A percentile compares a stretch with the other conserved stretches of the same genome.
Evolutionary conservation across 2,888 invertebrate species (phyloP).

Genomic region (Chalcosyrphus nemorum): DNA sequence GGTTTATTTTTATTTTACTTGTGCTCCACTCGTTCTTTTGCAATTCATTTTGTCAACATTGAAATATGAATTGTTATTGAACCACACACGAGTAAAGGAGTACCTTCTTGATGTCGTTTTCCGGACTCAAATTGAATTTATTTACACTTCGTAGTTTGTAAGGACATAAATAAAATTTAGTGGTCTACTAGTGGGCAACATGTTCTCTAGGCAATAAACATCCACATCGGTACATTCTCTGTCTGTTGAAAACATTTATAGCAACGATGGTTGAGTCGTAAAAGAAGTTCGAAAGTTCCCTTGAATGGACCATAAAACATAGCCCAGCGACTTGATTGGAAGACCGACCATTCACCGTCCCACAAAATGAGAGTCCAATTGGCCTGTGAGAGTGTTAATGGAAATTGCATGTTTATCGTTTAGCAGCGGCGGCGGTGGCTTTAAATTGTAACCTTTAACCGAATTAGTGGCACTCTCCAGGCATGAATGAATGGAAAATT

Average conservation of each 20-base stretch:
- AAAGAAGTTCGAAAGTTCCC: conserved; percentile 28
- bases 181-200: conserved; percentile 1
- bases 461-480: background rate
- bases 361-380: conserved; percentile 14
- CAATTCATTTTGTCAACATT: conserved; percentile 37
- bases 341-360: background rate
- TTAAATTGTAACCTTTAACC: conserved; percentile 13
- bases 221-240: background rate
- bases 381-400: conserved; percentile 33
- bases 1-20: no score
- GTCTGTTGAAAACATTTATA: conserved; percentile 1
- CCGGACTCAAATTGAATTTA: conserved; percentile 11
- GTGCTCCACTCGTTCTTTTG: background rate
- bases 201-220: conserved; percentile 20
- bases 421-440: no score
- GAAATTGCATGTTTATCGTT: conserved; percentile 48
- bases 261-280: background rate
- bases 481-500: background rate
- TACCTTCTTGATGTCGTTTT: background rate
- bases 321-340: conserved; percentile 15
- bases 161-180: conserved; percentile 30
- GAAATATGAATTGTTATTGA: conserved; percentile 43
- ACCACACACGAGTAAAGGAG: background rate
- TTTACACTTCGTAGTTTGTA: conserved; percentile 13
- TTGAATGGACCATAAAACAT: conserved; percentile 8